Evolutionary conservation across 1,140 invertebrate genomes (phyloP), one percentile per base, ranked within the genome.

Genomic region (Tetramorium simillimum): DNA sequence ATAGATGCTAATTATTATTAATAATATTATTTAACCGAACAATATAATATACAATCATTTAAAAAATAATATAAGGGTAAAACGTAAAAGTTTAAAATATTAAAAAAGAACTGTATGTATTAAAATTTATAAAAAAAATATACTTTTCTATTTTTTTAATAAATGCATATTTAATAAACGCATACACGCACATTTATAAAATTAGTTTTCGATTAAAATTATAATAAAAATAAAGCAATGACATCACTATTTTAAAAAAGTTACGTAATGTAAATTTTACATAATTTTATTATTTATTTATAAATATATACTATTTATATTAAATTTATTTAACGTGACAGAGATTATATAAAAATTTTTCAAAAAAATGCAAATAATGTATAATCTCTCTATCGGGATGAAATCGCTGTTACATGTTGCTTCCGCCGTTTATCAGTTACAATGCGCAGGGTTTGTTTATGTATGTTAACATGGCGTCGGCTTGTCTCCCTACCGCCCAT

Each of bases 381-480:
- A 37, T 9, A 28, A 1, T 33, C 16, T 77, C 9, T 89, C 73
- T 51, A 53, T 33, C 49, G 1, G 14, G 6, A 56, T 80, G 70
- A 82, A 76, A 91, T 92, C 84, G 75, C 90, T 92, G 88, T 91
- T 92, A 90, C 92, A 85, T 89, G 90, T 81, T 90, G 89, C 89
- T 90, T 92, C 77, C 90, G 90, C 89, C 93, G 92, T 92, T 93
- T 94, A 94, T 95, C 93, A 93, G 91, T 92, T 89, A 92, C 87
- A 89, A 91, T 89, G 89, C 82, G 88, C 76, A 91, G 91, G 91
- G 92, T 95, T 94, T 94, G 93, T 95, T 95, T 93, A 94, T 93
- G 91, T 93, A 92, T 94, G 94, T 95, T 95, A 95, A 95, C 94
- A 95, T 95, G 94, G 94, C 94, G 94, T 95, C 94, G 90, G 91